These are phyloP conservation scores for Cosmia pyralina DNA, from an alignment of 2,888 invertebrate species.

Conservation along the genomic window DNA sequence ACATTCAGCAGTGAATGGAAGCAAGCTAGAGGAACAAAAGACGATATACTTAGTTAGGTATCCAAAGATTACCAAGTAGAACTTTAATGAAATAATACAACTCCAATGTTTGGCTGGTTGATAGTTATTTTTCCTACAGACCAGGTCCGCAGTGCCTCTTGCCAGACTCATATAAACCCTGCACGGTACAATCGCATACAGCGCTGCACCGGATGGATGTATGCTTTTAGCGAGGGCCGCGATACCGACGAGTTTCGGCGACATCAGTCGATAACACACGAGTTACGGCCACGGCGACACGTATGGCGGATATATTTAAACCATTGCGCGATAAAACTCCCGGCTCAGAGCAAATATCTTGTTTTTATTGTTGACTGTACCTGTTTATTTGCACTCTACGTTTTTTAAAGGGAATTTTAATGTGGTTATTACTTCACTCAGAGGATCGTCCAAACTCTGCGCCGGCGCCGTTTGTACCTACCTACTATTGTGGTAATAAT, in stretches of 20 bases:
- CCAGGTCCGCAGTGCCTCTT: too few relatives aligned
- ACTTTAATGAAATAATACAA: too few relatives aligned
- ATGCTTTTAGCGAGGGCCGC: constrained; percentile 74
- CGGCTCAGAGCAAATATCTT: constrained; percentile 57
- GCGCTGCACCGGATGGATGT: constrained; percentile 72
- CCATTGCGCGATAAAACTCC: constrained; percentile 59
- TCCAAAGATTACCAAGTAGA: too few relatives aligned
- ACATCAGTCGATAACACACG: constrained; percentile 59
- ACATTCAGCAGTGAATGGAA: too few relatives aligned
- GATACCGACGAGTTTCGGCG: constrained; percentile 66
- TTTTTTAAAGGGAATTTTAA: constrained; percentile 53
- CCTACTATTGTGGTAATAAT: constrained; percentile 29
- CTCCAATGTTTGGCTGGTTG: not conserved
- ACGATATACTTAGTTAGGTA: too few relatives aligned
- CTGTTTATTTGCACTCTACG: constrained; percentile 52
- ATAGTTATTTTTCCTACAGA: not conserved
- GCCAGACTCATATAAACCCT: constrained; percentile 64
- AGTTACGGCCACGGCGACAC: constrained; percentile 45
- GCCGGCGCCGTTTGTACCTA: constrained; percentile 42
- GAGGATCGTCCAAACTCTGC: constrained; percentile 37
- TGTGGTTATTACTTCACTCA: constrained; percentile 53
- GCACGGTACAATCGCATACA: constrained; percentile 67
- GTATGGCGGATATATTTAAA: constrained; percentile 41
- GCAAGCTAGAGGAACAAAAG: too few relatives aligned
- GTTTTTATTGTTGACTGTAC: constrained; percentile 66